Percentiles rank a stretch among this genome's conserved stretches.
Conservation (phyloP, 2,113 vertebrate species). For the Pampusana beccarii region DNA sequence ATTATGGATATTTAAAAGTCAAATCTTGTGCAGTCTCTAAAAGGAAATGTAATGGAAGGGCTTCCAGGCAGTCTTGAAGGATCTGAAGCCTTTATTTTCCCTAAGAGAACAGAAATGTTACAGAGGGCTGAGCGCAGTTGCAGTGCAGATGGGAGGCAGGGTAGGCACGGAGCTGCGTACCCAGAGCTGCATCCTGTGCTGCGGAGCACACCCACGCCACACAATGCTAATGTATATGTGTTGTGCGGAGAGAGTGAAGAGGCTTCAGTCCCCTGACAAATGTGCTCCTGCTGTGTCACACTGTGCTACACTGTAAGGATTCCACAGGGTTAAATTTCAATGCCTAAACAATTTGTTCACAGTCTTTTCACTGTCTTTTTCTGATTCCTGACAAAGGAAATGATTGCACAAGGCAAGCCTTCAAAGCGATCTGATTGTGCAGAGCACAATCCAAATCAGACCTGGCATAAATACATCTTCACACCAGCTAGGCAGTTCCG, state of each 20-base stretch:
- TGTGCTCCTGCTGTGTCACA: conserved; percentile 59
- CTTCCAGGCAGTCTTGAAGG: not conserved
- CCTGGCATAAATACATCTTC: conserved; percentile 35
- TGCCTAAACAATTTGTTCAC: conserved; percentile 66
- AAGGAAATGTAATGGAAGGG: not conserved
- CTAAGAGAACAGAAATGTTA: not conserved
- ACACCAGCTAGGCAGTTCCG: not conserved
- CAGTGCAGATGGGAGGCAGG: not conserved
- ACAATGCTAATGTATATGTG: conserved; percentile 54
- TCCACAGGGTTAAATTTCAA: conserved; percentile 68
- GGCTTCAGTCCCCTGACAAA: conserved; percentile 52
- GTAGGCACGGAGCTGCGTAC: not conserved
- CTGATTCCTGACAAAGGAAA: conserved; percentile 61
- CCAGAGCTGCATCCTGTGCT: not conserved
- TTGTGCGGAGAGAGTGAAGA: conserved; percentile 25
- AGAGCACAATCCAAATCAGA: conserved; percentile 38
- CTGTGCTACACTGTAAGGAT: conserved; percentile 63
- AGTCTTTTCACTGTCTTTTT: conserved; percentile 66
- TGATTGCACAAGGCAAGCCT: conserved; percentile 63
- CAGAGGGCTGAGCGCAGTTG: not conserved
- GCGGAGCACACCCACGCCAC: conserved; percentile 12
- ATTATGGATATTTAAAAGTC: not conserved
- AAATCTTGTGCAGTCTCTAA: not conserved
- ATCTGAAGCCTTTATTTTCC: not conserved
- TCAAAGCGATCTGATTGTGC: conserved; percentile 52